Base-by-base conservation (phyloP, 2,113 vertebrate genomes). In the Calyptommatus sinebrachiatus region DNA sequence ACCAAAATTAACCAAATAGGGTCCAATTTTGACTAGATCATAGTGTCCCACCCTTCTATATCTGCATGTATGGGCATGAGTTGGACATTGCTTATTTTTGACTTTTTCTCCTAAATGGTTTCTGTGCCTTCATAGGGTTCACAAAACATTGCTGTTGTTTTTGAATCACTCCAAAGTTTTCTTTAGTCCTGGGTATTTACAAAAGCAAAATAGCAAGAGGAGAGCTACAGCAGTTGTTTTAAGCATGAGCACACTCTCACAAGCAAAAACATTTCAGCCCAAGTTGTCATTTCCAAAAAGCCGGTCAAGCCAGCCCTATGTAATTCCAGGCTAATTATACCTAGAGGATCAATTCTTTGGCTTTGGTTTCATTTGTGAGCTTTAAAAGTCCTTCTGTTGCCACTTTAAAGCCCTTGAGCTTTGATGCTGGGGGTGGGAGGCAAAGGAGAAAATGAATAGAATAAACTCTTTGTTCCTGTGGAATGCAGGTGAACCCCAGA, bases 361-460 rank as follows among this genome's bases (percentile, higher is more conserved):
- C 73, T 76, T 75, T 70, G 26, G 79, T 70, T 53, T 76, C 53
- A 70, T 62, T 76, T 70, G 35, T 69, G 67, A 70, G 79, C n/a
- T 48, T 76, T 73, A 74, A 57, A 80, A 50, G 63, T 57, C 65
- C 48, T 67, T 31, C 22, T 61, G 8, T 28, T 48, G 79, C 65
- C 65, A 76, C 66, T 73, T 81, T 76, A 81, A 81, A 81, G 53
- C 61, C 46, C 61, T 82, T 66, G 29, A 82, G 69, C 63, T 78
- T 61, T 41, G 71, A 48, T 46, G 26, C 20, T 8, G 66, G 66
- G 7, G 18, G 26, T 11, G 22, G 61, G 28, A 77, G 45, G 66
- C 24, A 18, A 81, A 45, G 66, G 28, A 69, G 35, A 57, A 67
- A 41, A 60, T 48, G 48, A 73, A 35, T 31, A 73, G 63, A 83